Base-by-base conservation (phyloP, 2,113 vertebrate genomes). In the Tor tambroides region DNA sequence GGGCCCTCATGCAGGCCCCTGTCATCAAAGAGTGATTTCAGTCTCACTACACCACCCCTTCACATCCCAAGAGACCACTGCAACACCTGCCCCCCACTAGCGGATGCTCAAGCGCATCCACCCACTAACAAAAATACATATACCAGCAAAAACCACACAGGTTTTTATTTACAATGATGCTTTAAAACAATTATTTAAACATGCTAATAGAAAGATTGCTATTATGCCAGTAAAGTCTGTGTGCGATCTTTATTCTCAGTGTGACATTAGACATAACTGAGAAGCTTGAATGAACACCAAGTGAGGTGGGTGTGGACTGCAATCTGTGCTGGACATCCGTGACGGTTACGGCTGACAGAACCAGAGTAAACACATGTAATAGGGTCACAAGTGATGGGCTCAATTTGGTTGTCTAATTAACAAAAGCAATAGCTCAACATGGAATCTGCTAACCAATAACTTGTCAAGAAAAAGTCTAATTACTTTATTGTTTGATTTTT, bases 341-440 rank as follows among this genome's bases (percentile, higher is more conserved):
- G 95, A 95, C 94, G 49, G 43, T 46, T 46, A 46, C 43, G 11
- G 43, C 43, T 46, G 43, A 46, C 11, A 46, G 43, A 46, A 46
- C 43, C 43, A 12, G 43, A 46, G 43, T 46, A 46, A 51, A 98
- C 95, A 97, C 94, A 94, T 95, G 97, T 96, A 90, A 90, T 80
- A 88, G 80, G 90, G 89, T 71, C 41, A 82, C 90, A 46, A 85
- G 81, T 92, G 93, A 93, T 92, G 91, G 19, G 11, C 94, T 93
- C 91, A 90, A 93, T 92, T 90, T 92, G 89, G 91, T 89, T 95
- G 94, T 95, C 94, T 94, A 93, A 95, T 94, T 94, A 95, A 92
- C 90, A 85, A 90, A 91, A 67, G 90, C 43, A 46, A 46, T 91
- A 92, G 92, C 87, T 87, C 91, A 46, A 95, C 91, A 83, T 91